phyloP scores from a whole-genome alignment of 1,140 invertebrate species.

The Chymomyza costata region DNA sequence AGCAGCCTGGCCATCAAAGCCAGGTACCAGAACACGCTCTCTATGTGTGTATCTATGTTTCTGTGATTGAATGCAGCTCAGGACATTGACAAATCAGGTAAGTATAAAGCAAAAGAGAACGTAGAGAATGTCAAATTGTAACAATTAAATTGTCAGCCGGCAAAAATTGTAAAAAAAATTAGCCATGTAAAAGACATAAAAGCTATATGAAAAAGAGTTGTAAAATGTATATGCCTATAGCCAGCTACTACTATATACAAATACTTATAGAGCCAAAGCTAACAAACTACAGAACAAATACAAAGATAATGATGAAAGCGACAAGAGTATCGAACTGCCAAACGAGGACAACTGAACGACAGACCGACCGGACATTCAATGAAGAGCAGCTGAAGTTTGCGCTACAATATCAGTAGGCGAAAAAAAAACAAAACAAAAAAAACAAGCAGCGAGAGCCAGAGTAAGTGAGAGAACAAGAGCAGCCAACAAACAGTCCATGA shows the following conservation, averaged over 20 bases:
- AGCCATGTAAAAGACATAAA: conserved; percentile 3
- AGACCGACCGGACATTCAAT: conserved; percentile 20
- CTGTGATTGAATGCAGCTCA: neutral
- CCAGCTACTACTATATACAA: too few species aligned
- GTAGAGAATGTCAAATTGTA: conserved; percentile 21
- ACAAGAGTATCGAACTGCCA: too few species aligned
- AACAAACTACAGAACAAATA: too few species aligned
- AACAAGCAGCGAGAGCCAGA: neutral
- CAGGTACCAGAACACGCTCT: conserved; percentile 35
- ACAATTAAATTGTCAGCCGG: conserved; percentile 49
- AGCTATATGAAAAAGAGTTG: too few species aligned
- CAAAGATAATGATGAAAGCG: too few species aligned
- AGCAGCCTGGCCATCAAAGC: conserved; percentile 1
- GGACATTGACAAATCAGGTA: conserved; percentile 66
- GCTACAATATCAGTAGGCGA: conserved; percentile 18
- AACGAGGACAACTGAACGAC: too few species aligned
- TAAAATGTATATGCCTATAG: too few species aligned
- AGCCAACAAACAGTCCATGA: conserved; percentile 11
- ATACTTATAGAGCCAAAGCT: too few species aligned
- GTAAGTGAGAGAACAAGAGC: conserved; percentile 5
- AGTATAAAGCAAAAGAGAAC: conserved; percentile 10
- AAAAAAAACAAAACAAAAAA: conserved; percentile 15
- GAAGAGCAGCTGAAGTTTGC: conserved; percentile 60
- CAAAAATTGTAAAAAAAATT: too few species aligned
- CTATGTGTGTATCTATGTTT: too few species aligned